Percentiles rank a stretch among this genome's conserved stretches.
phyloP scores from a whole-genome alignment of 2,797 vertebrate species.

The Anomalospiza imberbis region DNA sequence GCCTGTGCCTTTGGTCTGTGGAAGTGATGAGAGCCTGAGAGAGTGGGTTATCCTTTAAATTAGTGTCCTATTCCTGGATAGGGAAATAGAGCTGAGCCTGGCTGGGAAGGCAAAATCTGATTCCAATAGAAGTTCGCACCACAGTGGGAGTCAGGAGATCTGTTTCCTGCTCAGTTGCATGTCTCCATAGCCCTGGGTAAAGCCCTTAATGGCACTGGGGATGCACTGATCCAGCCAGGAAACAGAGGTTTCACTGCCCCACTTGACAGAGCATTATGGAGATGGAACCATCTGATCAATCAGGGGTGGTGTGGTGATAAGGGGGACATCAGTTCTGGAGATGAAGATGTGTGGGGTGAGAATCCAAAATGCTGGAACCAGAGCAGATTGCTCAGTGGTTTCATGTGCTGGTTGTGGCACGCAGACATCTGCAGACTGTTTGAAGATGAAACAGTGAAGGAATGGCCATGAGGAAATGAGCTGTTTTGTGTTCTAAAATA shows the following conservation, averaged over 20 bases:
- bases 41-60: neutral
- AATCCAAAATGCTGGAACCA: neutral
- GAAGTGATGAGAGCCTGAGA: neutral
- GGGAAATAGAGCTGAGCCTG: neutral
- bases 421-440: neutral
- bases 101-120: neutral
- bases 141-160: neutral
- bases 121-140: neutral
- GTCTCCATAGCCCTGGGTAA: neutral
- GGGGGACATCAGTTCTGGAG: neutral
- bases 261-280: neutral
- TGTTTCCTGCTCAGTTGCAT: neutral
- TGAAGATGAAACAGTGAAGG: neutral
- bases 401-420: neutral
- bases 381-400: neutral
- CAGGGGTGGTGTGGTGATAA: neutral
- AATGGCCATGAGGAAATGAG: neutral
- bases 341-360: neutral
- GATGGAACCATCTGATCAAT: neutral
- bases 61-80: neutral
- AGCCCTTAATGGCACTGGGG: neutral
- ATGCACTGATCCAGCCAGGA: neutral
- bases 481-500: neutral
- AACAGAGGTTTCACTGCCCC: neutral
- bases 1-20: neutral